Percentiles rank a stretch among this genome's conserved stretches.
phyloP scores from a whole-genome alignment of 1,140 invertebrate species.

The Rhizoglyphus robini region DNA sequence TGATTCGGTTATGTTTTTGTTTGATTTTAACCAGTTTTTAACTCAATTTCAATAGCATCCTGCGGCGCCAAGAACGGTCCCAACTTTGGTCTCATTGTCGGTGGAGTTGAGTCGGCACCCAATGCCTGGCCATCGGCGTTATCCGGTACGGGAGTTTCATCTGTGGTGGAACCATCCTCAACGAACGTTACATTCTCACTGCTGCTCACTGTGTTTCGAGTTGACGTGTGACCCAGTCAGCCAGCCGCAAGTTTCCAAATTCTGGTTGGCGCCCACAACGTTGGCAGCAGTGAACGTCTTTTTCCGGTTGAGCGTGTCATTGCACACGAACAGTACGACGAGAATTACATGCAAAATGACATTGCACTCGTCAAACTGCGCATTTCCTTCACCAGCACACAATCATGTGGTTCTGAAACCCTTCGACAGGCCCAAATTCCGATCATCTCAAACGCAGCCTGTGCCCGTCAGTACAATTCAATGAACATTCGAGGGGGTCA shows the following conservation, averaged over 20 bases:
- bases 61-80: background rate
- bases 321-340: constrained; percentile 4
- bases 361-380: constrained; percentile 14
- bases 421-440: constrained; percentile 27
- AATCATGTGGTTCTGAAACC: constrained; percentile 18
- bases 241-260: constrained; percentile 5
- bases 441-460: constrained; percentile 28
- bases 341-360: constrained; percentile 14
- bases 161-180: constrained; percentile 49
- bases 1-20: too few relatives aligned
- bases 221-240: background rate
- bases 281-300: background rate
- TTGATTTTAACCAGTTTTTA: too few relatives aligned
- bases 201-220: constrained; percentile 50
- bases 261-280: background rate
- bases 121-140: constrained; percentile 1
- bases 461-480: constrained; percentile 23
- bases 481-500: constrained; percentile 29
- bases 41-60: too few relatives aligned
- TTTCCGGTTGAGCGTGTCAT: constrained; percentile 59
- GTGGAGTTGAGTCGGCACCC: background rate
- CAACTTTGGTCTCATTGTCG: background rate
- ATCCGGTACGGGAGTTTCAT: constrained; percentile 26
- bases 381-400: constrained; percentile 38
- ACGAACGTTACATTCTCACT: constrained; percentile 41